Conservation (phyloP, 2,113 vertebrate genomes). For the Uria lomvia region DNA sequence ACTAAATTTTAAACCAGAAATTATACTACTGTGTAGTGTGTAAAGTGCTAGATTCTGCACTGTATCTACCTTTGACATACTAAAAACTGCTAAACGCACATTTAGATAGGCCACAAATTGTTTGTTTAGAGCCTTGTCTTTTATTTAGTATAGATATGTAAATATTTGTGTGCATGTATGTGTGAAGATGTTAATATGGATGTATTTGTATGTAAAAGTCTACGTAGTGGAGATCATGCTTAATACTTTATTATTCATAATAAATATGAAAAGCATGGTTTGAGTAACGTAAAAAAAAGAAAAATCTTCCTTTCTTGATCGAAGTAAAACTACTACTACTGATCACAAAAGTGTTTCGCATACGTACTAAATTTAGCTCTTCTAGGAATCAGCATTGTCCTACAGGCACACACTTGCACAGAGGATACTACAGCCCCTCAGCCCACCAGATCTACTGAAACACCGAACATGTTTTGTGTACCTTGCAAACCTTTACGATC, state of each 20-base stretch:
- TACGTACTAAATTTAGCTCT: background rate
- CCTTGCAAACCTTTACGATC: background rate
- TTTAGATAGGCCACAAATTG: background rate
- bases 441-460: background rate
- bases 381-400: background rate
- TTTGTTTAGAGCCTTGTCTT: background rate
- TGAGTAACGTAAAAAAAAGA: background rate
- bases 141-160: background rate
- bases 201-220: background rate
- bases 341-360: background rate
- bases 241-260: background rate
- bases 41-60: background rate
- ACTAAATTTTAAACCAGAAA: background rate
- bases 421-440: background rate
- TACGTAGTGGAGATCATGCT: background rate
- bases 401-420: background rate
- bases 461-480: background rate
- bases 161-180: background rate
- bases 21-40: background rate
- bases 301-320: background rate
- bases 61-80: background rate
- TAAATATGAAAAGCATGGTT: background rate
- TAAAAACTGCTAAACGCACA: background rate
- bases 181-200: background rate
- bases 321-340: background rate